phyloP scores from a whole-genome alignment of 1,140 invertebrate species.

The Drosophila sturtevanti region DNA sequence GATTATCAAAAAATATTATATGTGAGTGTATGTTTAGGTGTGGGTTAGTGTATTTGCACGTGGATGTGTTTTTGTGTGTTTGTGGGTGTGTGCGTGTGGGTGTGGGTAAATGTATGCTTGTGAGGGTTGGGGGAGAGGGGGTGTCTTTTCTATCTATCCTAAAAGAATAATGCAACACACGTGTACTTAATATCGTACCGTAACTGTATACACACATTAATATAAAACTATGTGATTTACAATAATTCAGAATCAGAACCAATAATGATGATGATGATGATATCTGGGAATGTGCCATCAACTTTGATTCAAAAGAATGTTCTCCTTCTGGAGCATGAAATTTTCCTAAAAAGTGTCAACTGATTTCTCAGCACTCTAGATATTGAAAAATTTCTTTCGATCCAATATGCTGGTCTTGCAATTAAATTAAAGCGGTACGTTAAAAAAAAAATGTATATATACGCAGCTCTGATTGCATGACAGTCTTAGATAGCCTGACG shows the following conservation, averaged over 20 bases:
- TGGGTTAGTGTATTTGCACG: constrained; percentile 30
- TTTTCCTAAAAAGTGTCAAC: constrained; percentile 23
- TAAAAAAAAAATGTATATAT: constrained; percentile 41
- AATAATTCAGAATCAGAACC: constrained; percentile 19
- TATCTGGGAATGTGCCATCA: constrained; percentile 9
- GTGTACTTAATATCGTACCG: constrained; percentile 59
- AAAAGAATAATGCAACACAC: constrained; percentile 49
- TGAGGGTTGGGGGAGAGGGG: too few relatives aligned
- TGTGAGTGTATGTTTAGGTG: constrained; percentile 34
- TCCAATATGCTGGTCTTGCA: constrained; percentile 27
- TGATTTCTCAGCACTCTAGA: constrained; percentile 37
- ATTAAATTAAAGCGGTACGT: constrained; percentile 57
- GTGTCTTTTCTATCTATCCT: constrained; percentile 35
- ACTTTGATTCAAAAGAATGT: constrained; percentile 2
- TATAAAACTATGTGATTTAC: constrained; percentile 46
- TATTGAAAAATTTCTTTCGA: constrained; percentile 49
- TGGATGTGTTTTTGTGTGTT: not conserved
- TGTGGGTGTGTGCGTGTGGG: too few relatives aligned
- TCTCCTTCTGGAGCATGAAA: constrained; percentile 9
- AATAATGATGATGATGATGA: constrained; percentile 51
- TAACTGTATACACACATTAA: constrained; percentile 63
- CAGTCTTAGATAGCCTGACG: constrained; percentile 43
- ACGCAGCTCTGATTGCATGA: not conserved
- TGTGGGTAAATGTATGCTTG: too few relatives aligned
- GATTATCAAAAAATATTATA: constrained; percentile 74